Base-by-base conservation (phyloP, 1,140 invertebrate species). In the Bombus waltoni region DNA sequence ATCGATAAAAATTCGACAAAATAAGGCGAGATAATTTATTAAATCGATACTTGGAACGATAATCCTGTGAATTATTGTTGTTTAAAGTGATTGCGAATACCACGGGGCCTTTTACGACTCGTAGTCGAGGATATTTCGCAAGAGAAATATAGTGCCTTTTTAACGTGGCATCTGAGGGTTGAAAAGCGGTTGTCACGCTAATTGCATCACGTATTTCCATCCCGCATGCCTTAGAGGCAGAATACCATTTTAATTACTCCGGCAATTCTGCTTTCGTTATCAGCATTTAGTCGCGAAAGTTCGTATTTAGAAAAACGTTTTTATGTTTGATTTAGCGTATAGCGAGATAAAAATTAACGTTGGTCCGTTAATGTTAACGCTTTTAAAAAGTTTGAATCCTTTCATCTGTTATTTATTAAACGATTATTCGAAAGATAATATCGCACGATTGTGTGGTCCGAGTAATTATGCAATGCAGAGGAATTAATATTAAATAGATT, bases 71-170 rank as follows among this genome's bases (percentile, higher is more conserved):
- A 8, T 25, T 68, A 32, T 38, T 25, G 8, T 9, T 32, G 9
- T 38, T 76, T 40, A 9, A n/a, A 18, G 53, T 0, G 32, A 9
- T 65, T 42, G n/a, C 6, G 65, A 65, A 62, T 28, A 40, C 53
- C 75, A n/a, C 25, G 32, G 42, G n/a, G 25, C 15, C 44, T 78
- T 65, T 35, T 42, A 32, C 40, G 22, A 2, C 40, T 35, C 35
- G 25, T 59, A 76, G 53, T 40, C 47, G 74, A 57, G 74, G 74
- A 59, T 57, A 76, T 76, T 76, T 11, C 47, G 25, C 74, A 25
- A 47, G 59, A 32, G 76, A 25, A 10, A 32, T 4, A 15, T 35
- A 42, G 76, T 44, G 62, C 35, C 59, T 66, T 78, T 62, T 66
- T 40, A 59, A 40, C 59, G 15, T 35, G 40, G 38, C 25, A 66